These are phyloP conservation scores for Apoda limacodes DNA, from an alignment of 2,888 invertebrate genomes.

Conservation along the genomic window DNA sequence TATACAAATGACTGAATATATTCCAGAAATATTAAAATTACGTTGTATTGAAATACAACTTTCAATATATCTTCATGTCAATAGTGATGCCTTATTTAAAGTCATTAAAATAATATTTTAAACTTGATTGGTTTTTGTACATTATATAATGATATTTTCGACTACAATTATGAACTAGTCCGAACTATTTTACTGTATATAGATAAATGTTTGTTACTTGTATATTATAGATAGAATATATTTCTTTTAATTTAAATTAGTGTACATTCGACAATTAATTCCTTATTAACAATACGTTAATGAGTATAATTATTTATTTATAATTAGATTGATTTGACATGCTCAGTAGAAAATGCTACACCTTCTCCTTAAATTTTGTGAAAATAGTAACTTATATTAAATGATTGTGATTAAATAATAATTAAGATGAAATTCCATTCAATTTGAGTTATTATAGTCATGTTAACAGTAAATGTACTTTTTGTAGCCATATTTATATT, in stretches of 20 bases:
- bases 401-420: not conserved
- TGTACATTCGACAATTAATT: conserved; percentile 57
- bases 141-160: too few relatives aligned
- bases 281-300: conserved; percentile 46
- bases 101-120: too few relatives aligned
- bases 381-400: conserved; percentile 17
- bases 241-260: conserved; percentile 46
- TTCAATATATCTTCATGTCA: too few relatives aligned
- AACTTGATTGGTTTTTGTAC: too few relatives aligned
- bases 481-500: conserved; percentile 65
- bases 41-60: too few relatives aligned
- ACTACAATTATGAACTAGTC: conserved; percentile 64
- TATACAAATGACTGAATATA: too few relatives aligned
- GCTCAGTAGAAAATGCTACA: conserved; percentile 47
- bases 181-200: conserved; percentile 65
- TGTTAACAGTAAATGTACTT: conserved; percentile 45
- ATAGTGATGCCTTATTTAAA: too few relatives aligned
- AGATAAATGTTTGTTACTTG: conserved; percentile 69
- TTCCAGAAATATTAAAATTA: too few relatives aligned
- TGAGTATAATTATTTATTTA: conserved; percentile 58
- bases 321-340: conserved; percentile 43
- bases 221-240: conserved; percentile 69
- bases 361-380: conserved; percentile 31
- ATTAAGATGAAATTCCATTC: conserved; percentile 1
- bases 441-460: conserved; percentile 35